Evolutionary conservation across 2,888 invertebrate genomes (phyloP), one percentile per base, ranked within the genome.

Genomic region (Protodeltote pygarga): DNA sequence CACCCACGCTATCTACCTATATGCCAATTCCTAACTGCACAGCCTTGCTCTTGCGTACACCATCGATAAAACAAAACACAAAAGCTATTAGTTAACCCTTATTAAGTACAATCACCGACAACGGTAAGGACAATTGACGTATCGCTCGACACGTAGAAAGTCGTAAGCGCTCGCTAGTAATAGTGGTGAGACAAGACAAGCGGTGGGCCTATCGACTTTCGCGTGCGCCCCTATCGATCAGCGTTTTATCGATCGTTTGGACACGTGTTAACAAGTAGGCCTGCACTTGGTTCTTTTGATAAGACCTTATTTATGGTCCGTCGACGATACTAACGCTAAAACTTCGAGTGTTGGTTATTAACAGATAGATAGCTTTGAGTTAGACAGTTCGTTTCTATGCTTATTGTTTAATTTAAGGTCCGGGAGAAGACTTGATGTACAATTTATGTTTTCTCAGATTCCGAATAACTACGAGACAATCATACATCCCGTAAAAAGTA

Each of bases 191-290:
- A 5, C 25, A 8, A 42, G 23, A 5, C 25, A 8, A 16, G 14
- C 10, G 9, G 16, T 19, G 20, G 9, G 25, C 38, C 46, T 55
- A 55, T 62, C 54, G 58, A 63, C 65, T 71, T 66, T 67, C 65
- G 57, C 62, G 62, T 53, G 45, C 62, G 55, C 55, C 67, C 67
- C 73, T 66, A 78, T 78, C 80, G 77, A 79, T 81, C 81, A 79
- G 53, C 42, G 54, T 63, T 69, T 59, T 79, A 80, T 77, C 79
- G 79, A 77, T 69, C 54, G 59, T 35, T 52, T 28, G 35, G 78
- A 82, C 81, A 79, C 79, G 80, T 85, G 85, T 85, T 83, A 81
- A 83, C 85, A 82, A 76, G 77, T 70, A 71, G 77, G 68, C 63
- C 65, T 72, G 65, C 71, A 70, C 75, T 65, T 34, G 44, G 61